These are phyloP conservation scores for Acanthococcus lagerstroemiae DNA, from an alignment of 2,888 invertebrate species.

Conservation along the genomic window DNA sequence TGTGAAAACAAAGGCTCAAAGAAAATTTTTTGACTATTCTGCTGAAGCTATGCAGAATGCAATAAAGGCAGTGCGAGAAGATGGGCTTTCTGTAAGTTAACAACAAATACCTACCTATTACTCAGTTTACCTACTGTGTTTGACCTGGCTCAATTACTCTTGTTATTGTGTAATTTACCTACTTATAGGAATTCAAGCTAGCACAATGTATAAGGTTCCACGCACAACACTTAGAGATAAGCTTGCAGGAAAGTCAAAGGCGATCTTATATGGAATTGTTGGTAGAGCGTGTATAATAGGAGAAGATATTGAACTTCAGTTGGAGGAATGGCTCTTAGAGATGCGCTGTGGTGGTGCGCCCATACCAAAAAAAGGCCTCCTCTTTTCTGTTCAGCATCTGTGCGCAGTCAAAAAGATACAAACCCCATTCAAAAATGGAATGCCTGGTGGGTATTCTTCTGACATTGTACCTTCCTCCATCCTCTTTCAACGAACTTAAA, in stretches of 20 bases:
- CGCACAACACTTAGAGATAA: not conserved
- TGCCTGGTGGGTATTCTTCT: not conserved
- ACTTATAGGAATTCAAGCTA: not conserved
- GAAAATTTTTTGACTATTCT: not conserved
- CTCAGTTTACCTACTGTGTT: too few relatives aligned
- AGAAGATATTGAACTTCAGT: not conserved
- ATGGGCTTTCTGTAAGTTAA: too few relatives aligned
- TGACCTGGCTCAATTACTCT: too few relatives aligned
- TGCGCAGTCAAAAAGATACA: not conserved
- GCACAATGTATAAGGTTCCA: not conserved
- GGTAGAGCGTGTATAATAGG: not conserved
- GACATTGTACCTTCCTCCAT: not conserved
- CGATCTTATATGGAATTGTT: not conserved
- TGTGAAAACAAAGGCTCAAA: not conserved
- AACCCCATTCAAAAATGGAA: not conserved
- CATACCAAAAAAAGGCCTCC: not conserved
- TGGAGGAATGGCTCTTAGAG: not conserved
- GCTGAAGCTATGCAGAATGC: not conserved
- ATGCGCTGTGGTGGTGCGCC: not conserved
- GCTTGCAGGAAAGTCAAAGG: not conserved
- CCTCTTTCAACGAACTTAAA: not conserved
- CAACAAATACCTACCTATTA: too few relatives aligned
- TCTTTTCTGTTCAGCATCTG: not conserved
- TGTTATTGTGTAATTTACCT: too few relatives aligned
- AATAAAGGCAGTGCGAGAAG: too few relatives aligned